These are phyloP conservation scores for Neolamprologus variostigma DNA, from an alignment of 2,113 vertebrate genomes.

Conservation along the genomic window DNA sequence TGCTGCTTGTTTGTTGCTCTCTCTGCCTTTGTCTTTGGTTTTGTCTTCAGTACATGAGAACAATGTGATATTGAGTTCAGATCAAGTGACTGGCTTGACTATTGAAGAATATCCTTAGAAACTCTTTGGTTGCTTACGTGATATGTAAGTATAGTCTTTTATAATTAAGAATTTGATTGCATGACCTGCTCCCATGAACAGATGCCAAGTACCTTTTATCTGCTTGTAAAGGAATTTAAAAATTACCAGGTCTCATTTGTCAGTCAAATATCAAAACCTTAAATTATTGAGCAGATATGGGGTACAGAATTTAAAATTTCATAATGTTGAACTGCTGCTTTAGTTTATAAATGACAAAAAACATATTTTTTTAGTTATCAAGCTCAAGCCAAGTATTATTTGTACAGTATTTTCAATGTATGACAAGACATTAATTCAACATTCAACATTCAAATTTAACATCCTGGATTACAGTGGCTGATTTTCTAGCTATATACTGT, in stretches of 20 bases:
- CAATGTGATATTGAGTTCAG: neutral
- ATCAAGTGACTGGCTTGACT: neutral
- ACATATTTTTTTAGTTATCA: fast-evolving
- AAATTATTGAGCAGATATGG: neutral
- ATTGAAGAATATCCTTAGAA: neutral
- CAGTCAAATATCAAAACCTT: neutral
- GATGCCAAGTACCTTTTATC: neutral
- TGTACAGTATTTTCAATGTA: neutral
- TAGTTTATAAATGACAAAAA: neutral
- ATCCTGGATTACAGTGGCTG: neutral
- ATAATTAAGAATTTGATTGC: neutral
- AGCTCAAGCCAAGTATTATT: neutral
- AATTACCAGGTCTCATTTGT: neutral
- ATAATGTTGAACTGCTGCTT: neutral
- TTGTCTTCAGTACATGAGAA: neutral
- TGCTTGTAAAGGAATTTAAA: neutral
- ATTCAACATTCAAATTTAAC: neutral
- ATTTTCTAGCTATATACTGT: neutral
- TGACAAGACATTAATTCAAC: neutral
- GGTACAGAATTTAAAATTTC: neutral
- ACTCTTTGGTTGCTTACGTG: fast-evolving
- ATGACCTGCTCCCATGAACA: neutral
- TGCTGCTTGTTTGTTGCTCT: neutral
- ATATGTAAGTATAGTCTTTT: neutral
- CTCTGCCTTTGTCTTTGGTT: neutral